Conservation (phyloP, 2,113 vertebrate genomes). For the Cairina moschata region DNA sequence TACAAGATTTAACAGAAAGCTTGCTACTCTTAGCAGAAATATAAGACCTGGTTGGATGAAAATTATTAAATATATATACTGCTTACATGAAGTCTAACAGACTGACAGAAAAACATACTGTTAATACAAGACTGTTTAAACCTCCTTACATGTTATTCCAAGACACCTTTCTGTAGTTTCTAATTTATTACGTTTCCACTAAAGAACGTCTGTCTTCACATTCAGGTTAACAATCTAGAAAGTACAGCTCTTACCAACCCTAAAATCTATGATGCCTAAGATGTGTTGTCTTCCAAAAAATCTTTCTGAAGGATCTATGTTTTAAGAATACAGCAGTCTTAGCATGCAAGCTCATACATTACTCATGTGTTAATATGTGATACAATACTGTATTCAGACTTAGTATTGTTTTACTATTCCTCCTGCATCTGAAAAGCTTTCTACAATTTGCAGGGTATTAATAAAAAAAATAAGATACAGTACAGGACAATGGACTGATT, state of each 20-base stretch:
- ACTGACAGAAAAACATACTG: neutral
- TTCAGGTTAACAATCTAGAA: neutral
- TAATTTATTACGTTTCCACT: neutral
- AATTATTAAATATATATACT: neutral
- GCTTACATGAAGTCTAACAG: neutral
- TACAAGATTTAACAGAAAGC: neutral
- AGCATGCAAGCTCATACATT: neutral
- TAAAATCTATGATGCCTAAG: neutral
- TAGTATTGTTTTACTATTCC: neutral
- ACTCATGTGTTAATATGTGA: neutral
- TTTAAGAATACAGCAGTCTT: neutral
- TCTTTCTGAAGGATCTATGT: neutral
- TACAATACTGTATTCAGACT: neutral
- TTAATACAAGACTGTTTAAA: neutral
- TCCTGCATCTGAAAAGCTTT: neutral
- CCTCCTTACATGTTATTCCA: neutral
- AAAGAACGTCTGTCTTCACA: neutral
- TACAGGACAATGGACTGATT: neutral
- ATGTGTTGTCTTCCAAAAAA: neutral
- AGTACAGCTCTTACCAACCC: neutral
- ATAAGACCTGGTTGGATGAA: neutral
- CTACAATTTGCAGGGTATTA: neutral
- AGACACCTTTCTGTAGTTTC: neutral
- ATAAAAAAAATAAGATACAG: neutral
- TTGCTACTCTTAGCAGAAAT: neutral